Evolutionary conservation across 1,140 invertebrate species (phyloP).

Genomic region (Drosophila neocordata): DNA sequence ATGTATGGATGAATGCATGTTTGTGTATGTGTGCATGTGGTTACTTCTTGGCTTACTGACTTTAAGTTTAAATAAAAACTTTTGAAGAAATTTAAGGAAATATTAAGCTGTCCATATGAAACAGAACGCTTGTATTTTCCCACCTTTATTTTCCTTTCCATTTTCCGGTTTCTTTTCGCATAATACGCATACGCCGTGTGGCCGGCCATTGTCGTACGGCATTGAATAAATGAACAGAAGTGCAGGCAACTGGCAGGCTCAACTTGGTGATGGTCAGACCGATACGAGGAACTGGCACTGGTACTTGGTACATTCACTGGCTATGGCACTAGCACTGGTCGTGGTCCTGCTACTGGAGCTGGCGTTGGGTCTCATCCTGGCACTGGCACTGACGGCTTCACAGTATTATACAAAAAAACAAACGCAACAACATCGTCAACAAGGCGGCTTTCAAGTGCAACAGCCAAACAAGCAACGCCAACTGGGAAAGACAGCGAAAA

Average conservation of each 20-base stretch:
- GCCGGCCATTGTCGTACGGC: slow-evolving; percentile 41
- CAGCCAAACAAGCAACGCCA: slow-evolving; percentile 49
- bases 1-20: too few relatives aligned
- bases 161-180: slow-evolving; percentile 46
- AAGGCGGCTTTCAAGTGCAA: slow-evolving; percentile 72
- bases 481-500: slow-evolving; percentile 75
- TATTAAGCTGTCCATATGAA: background rate
- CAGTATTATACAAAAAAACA: slow-evolving; percentile 16
- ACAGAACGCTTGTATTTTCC: background rate
- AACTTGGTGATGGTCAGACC: slow-evolving; percentile 44
- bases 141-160: slow-evolving; percentile 13
- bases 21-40: too few relatives aligned
- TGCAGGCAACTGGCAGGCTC: slow-evolving; percentile 43
- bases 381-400: slow-evolving; percentile 46
- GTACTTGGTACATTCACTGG: slow-evolving; percentile 35
- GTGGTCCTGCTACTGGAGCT: slow-evolving; percentile 5
- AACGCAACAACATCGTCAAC: slow-evolving; percentile 35
- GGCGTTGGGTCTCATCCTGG: slow-evolving; percentile 38
- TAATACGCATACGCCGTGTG: slow-evolving; percentile 73
- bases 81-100: slow-evolving; percentile 1
- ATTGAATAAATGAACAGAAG: slow-evolving; percentile 76
- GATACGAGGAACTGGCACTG: slow-evolving; percentile 42
- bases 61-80: background rate
- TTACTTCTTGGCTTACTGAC: too few relatives aligned
- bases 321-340: slow-evolving; percentile 28